Base-by-base conservation (phyloP, 2,888 invertebrate species). In the Drosophila maculinotata region DNA sequence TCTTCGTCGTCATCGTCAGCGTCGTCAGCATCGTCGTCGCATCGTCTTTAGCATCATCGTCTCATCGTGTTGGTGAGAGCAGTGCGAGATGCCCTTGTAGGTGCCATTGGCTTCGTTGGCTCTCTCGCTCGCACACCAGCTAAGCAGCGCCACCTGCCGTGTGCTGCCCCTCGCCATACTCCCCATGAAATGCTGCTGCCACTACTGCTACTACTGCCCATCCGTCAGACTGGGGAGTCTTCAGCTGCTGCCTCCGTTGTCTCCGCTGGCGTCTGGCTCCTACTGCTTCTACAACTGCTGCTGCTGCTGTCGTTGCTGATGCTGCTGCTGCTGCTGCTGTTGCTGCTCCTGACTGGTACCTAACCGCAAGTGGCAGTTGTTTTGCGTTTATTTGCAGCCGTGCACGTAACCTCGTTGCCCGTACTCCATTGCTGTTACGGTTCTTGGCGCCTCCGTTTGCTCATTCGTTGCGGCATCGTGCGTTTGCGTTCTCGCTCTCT, bases 291-390 rank as follows among this genome's bases (percentile, higher is more conserved):
- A 17, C n/a, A 36, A 14, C 53, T 60, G 56, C 63, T 64, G 20
- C 59, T 49, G 36, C 35, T 30, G 48, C 33, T 47, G 39, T 31
- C 42, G 14, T 20, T 53, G n/a, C n/a, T n/a, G n/a, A n/a, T n/a
- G n/a, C 20, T 52, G 42, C 52, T 36, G 26, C 33, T 42, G 36
- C 39, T 48, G 12, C 39, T 58, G 31, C 28, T 52, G 7, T 33
- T 52, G 33, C 59, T 65, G 49, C 69, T 69, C 14, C 45, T 31
- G 39, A 52, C 64, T 56, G 72, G 65, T 57, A 66, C 67, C 73
- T 75, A 89, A 89, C 89, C 89, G 74, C 88, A 88, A 88, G 88
- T 85, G 81, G 87, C 85, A 80, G 84, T 87, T 86, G 79, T 69
- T 66, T 70, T 69, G 68, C 73, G 62, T 78, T 73, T 71, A 75